Evolutionary conservation across 2,888 invertebrate species (phyloP).

Genomic region (Drosophila neutralis): DNA sequence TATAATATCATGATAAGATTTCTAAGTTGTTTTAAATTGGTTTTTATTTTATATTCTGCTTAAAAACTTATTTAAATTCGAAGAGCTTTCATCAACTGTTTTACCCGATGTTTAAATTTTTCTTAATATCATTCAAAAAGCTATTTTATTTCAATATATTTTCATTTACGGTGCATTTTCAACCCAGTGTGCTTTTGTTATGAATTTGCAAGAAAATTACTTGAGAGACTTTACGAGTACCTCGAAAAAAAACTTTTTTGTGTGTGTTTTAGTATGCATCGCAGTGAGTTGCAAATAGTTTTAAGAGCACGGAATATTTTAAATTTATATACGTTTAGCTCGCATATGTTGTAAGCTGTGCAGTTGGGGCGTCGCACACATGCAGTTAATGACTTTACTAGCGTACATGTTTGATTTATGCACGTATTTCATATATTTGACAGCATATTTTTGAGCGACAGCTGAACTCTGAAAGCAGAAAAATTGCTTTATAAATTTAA

Average conservation of each 20-base stretch:
- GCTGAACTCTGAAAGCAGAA: constrained; percentile 10
- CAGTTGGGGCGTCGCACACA: constrained; percentile 48
- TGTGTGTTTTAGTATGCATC: constrained; percentile 66
- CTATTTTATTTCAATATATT: not conserved
- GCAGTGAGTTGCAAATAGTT: constrained; percentile 72
- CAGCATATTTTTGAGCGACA: constrained; percentile 33
- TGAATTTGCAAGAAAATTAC: constrained; percentile 53
- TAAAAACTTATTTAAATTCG: not conserved
- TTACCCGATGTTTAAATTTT: not conserved
- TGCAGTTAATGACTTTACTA: constrained; percentile 68
- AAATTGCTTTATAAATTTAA: constrained; percentile 4
- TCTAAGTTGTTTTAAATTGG: not conserved
- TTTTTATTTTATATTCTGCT: not conserved
- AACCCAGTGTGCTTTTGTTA: constrained; percentile 49
- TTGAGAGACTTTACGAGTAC: constrained; percentile 42
- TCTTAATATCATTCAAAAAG: not conserved
- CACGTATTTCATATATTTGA: constrained; percentile 38
- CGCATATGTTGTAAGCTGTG: constrained; percentile 27
- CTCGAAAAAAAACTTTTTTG: constrained; percentile 39
- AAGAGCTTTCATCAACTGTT: not conserved
- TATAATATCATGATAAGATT: not conserved
- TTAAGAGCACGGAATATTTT: constrained; percentile 66
- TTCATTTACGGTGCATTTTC: not conserved
- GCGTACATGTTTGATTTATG: constrained; percentile 63
- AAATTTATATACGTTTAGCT: constrained; percentile 59